Conservation (phyloP, 2,797 vertebrate genomes). For the Spinibarbus caldwelli region DNA sequence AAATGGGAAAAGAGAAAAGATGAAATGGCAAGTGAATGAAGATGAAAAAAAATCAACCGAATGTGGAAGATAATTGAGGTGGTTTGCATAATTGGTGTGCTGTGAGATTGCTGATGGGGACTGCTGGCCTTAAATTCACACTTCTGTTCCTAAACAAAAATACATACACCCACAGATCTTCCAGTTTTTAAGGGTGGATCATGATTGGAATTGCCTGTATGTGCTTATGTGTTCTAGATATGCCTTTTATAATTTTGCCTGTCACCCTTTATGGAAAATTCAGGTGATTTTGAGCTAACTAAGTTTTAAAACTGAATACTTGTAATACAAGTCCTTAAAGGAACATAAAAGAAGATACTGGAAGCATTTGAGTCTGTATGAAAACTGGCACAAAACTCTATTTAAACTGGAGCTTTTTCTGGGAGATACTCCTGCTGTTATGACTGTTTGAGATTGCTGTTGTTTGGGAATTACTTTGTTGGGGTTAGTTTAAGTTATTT, state of each 20-base stretch:
- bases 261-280: background rate
- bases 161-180: background rate
- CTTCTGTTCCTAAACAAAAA: constrained; percentile 7
- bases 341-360: too few relatives aligned
- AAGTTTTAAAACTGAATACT: background rate
- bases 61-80: constrained; percentile 36
- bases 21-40: constrained; percentile 20
- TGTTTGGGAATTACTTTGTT: constrained; percentile 2
- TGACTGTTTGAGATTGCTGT: constrained; percentile 4
- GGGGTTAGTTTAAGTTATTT: background rate
- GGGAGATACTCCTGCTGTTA: background rate
- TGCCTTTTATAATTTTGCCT: too few relatives aligned
- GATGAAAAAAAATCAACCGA: background rate
- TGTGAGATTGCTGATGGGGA: constrained; percentile 19
- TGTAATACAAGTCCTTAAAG: too few relatives aligned
- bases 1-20: constrained; percentile 15
- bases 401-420: background rate
- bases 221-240: background rate
- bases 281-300: background rate
- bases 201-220: background rate
- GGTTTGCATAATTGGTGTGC: constrained; percentile 28
- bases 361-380: background rate
- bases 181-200: background rate
- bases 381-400: background rate
- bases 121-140: constrained; percentile 24